Evolutionary conservation across 2,888 invertebrate species (phyloP), one percentile per base, ranked within the genome.

Genomic region (Drosophila siamana): DNA sequence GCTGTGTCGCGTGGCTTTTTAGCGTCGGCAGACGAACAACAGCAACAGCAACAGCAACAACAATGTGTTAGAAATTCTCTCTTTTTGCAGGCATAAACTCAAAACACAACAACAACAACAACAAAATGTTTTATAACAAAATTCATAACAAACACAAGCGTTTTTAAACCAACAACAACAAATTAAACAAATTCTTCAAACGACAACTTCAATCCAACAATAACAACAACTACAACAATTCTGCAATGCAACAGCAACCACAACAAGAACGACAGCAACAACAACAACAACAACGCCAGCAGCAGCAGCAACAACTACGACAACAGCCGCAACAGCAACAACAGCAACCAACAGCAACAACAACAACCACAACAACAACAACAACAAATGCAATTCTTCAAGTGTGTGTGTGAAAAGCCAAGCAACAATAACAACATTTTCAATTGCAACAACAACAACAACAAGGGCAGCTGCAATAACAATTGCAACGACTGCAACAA

Each of bases 1-100:
- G 30, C 22, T 47, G 30, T 24, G 57, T 33, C 47, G n/a, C 13
- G 52, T 24, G 26, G 67, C 46, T 51, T 54, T 72, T 75, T 69
- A 60, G 78, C 74, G 74, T 59, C 74, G 74, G 74, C 74, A 68
- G 74, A 67, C 33, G 50, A 43, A 52, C 6, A 38, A 19, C 19
- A n/a, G n/a, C n/a, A n/a, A n/a, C 6, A 22, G 1, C 19, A 19
- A 43, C 4, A 16, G 22, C 15, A 28, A 33, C 5, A 62, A 55
- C 59, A 19, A 59, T n/a, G 33, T 43, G 41, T 24, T 44, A 11
- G 38, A 41, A 55, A 48, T 30, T 44, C 11, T 47, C 40, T 55
- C 46, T 64, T 50, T 48, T 69, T 71, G 38, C 82, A 87, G 88
- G 89, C 84, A 89, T 79, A 86, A 88, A 84, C 86, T 85, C 73